Conservation (phyloP, 2,113 vertebrate genomes). For the Centropus unirufus region DNA sequence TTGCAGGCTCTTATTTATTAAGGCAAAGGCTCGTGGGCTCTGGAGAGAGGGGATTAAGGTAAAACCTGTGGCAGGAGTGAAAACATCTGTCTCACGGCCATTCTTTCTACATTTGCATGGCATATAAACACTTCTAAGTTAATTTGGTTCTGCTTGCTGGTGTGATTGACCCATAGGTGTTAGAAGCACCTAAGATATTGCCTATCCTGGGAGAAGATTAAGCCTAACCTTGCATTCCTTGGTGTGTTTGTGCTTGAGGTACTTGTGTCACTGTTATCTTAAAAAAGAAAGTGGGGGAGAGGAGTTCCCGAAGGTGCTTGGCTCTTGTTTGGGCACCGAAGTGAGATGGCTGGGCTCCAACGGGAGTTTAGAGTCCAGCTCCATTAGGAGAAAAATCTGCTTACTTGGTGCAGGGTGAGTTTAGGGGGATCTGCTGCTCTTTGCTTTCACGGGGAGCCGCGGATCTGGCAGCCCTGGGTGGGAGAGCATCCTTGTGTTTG, state of each 20-base stretch:
- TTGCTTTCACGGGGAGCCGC: fast-evolving
- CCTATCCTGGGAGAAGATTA: background rate
- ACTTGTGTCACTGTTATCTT: background rate
- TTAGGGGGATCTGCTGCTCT: background rate
- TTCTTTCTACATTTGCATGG: background rate
- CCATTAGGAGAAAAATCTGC: background rate
- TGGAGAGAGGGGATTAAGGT: background rate
- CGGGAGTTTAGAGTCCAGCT: background rate
- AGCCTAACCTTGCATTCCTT: background rate
- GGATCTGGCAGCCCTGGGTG: background rate
- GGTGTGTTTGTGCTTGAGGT: background rate
- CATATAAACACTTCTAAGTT: background rate
- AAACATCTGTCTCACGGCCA: background rate
- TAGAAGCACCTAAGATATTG: background rate
- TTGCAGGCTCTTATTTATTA: background rate
- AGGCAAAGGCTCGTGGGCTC: background rate
- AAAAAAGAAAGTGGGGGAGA: fast-evolving
- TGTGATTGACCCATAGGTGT: background rate
- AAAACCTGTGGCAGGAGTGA: background rate
- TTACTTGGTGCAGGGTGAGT: background rate
- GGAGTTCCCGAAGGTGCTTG: background rate
- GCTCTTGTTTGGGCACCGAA: background rate
- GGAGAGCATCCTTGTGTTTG: fast-evolving
- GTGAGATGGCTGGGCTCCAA: background rate
- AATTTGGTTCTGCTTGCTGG: background rate